Evolutionary conservation across 2,113 vertebrate species (phyloP), one percentile per base, ranked within the genome.

Genomic region (Anguilla japonica): DNA sequence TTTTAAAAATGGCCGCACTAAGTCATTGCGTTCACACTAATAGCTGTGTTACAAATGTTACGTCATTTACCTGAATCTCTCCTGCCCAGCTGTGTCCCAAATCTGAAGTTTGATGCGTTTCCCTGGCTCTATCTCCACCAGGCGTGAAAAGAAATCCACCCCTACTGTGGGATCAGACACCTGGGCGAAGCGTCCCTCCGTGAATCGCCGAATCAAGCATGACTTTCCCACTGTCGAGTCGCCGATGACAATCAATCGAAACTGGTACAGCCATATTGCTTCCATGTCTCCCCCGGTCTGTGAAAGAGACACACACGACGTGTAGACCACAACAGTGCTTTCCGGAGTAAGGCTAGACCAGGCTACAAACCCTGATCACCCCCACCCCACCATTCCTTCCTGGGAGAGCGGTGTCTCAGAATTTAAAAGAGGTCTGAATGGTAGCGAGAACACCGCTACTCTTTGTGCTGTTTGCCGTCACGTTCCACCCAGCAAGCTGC

Each of bases 181-280:
- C 92, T 98, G 97, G 86, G 97, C 96, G 87, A 98, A 99, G 89
- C 97, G 97, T 13, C 97, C 98, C 90, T 98, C 98, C 0, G 98
- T 98, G 94, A 99, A 99, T 92, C 97, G 96, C 41, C 97, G 97
- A 89, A 99, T 98, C 86, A 98, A 94, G 91, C 97, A 99, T 1
- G 98, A 99, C 91, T 99, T 98, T 88, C 97, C 98, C 46, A 99
- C 98, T 0, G 98, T 99, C 89, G 98, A 99, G 93, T 98, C 98
- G 56, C 98, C 98, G 83, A 99, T 98, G 91, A 99, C 97, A 89
- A 99, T 98, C 80, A 99, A 95, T 57, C 98, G 97, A 91, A 98
- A 98, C 94, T 99, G 98, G 92, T 99, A 99, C 14, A 99, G 96
- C 98, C 97, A 99, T 94, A 99, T 99, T 15, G 97, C 97, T 93